A percentile compares a stretch with the other conserved stretches of the same genome.
Evolutionary conservation across 2,888 invertebrate genomes (phyloP).

Genomic region (Lasius platythorax): DNA sequence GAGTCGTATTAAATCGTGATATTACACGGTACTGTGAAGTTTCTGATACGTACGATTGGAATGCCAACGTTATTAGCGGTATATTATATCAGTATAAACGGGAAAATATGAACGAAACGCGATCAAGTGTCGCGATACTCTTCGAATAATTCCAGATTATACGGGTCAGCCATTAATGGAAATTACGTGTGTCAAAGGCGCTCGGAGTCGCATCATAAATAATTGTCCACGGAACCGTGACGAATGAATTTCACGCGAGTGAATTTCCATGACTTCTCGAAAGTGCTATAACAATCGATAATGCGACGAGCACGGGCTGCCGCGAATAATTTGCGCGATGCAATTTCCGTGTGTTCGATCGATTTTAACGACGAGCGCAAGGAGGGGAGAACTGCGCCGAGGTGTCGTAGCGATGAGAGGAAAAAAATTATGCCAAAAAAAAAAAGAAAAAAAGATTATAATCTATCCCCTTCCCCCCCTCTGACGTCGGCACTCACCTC

Average conservation of each 20-base stretch:
- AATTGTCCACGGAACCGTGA: neutral
- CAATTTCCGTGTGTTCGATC: slow-evolving; percentile 2
- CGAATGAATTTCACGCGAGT: neutral
- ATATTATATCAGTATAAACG: neutral
- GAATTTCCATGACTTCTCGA: neutral
- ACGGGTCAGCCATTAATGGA: slow-evolving; percentile 1
- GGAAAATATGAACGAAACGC: neutral
- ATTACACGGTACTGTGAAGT: neutral
- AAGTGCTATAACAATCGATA: neutral
- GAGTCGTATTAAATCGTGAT: neutral
- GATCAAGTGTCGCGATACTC: neutral
- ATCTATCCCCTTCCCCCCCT: neutral
- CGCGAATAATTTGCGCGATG: neutral
- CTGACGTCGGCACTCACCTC: slow-evolving; percentile 68
- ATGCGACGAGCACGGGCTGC: neutral
- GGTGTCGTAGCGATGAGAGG: neutral
- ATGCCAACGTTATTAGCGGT: neutral
- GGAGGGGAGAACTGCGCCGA: too few relatives aligned
- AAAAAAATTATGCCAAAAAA: slow-evolving; percentile 17
- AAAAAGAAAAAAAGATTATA: neutral
- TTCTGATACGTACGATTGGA: neutral
- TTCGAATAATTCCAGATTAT: neutral
- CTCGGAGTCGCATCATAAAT: neutral
- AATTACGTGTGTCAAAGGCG: slow-evolving; percentile 30
- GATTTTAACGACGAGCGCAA: neutral